Percentiles rank a stretch among this genome's conserved stretches.
Conservation (phyloP, 2,797 vertebrate genomes). For the Halcyon badia region DNA sequence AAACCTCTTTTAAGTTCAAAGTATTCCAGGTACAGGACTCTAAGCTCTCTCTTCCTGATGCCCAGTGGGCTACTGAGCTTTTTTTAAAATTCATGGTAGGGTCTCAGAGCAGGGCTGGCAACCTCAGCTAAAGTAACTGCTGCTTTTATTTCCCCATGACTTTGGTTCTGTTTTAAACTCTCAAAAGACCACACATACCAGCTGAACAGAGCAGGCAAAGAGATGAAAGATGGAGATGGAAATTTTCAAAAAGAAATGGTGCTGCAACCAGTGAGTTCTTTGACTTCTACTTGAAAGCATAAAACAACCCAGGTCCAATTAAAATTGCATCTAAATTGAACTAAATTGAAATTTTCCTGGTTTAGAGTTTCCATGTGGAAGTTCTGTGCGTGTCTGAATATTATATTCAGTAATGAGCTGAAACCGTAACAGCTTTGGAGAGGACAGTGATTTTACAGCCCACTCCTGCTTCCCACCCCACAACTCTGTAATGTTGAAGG, state of each 20-base stretch:
- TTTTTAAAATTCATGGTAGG: conserved; percentile 24
- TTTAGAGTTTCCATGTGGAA: not conserved
- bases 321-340: conserved; percentile 49
- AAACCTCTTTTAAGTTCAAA: conserved; percentile 52
- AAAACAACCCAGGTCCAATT: conserved; percentile 42
- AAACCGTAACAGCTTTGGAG: not conserved
- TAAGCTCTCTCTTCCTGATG: conserved; percentile 41
- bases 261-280: not conserved
- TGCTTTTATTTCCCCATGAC: conserved; percentile 43
- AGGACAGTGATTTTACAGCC: not conserved
- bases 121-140: conserved; percentile 26
- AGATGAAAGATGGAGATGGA: conserved; percentile 47
- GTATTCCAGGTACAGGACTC: conserved; percentile 9
- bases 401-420: conserved; percentile 23
- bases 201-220: conserved; percentile 47
- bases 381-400: conserved; percentile 52
- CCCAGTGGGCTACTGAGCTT: conserved; percentile 23
- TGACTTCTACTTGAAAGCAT: conserved; percentile 34
- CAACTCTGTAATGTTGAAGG: not conserved
- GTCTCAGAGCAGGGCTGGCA: conserved; percentile 28
- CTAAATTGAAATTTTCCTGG: not conserved
- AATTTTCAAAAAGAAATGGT: conserved; percentile 37
- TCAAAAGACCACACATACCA: conserved; percentile 40
- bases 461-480: not conserved
- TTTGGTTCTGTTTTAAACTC: conserved; percentile 33